A percentile compares a stretch with the other conserved stretches of the same genome.
Evolutionary conservation across 2,113 vertebrate genomes (phyloP).

Genomic region (Microtus richardsoni): DNA sequence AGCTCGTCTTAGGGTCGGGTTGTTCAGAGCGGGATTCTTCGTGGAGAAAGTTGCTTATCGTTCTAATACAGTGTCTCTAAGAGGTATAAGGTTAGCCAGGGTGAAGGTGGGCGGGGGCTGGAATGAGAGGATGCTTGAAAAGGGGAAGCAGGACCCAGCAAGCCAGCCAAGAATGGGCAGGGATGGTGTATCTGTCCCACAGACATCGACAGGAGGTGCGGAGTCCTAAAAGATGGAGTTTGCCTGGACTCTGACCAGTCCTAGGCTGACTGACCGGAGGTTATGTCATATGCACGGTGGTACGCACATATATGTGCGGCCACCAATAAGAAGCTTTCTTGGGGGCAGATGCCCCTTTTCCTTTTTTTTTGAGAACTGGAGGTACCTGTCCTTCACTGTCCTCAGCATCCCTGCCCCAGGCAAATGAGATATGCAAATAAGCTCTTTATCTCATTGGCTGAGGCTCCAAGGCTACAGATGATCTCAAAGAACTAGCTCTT

Average conservation of each 20-base stretch:
- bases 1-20: neutral
- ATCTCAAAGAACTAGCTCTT: slow-evolving; percentile 69
- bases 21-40: neutral
- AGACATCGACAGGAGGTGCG: neutral
- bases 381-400: neutral
- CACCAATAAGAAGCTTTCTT: neutral
- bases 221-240: neutral
- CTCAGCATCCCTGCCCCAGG: neutral
- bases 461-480: slow-evolving; percentile 61
- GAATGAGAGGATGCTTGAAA: slow-evolving; percentile 41
- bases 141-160: neutral
- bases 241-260: neutral
- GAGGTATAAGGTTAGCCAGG: neutral
- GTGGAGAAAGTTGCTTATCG: neutral
- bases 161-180: neutral
- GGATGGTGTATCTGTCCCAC: neutral
- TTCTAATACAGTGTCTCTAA: neutral
- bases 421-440: slow-evolving; percentile 74
- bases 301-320: neutral
- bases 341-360: neutral
- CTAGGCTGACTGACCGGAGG: neutral
- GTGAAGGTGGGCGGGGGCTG: neutral
- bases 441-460: slow-evolving; percentile 71
- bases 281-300: neutral
- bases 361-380: slow-evolving; percentile 16